A percentile compares a stretch with the other conserved stretches of the same genome.
Conservation (phyloP, 2,888 invertebrate genomes). For the Stegana nigrithorax region DNA sequence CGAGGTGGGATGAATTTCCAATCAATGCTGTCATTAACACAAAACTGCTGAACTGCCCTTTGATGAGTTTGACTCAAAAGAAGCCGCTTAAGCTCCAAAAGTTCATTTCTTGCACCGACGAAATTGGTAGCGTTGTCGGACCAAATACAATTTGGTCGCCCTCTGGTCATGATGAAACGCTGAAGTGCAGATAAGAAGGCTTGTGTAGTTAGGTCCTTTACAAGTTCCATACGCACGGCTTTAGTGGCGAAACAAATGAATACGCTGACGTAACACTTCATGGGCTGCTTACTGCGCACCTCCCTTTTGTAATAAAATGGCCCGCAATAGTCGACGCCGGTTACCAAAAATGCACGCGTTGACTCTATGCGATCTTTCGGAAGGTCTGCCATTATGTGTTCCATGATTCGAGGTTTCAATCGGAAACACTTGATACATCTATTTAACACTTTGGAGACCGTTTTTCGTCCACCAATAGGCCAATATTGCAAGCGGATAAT, state of each 20-base stretch:
- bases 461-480: conserved; percentile 27
- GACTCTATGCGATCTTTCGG: conserved; percentile 6
- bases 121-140: background rate
- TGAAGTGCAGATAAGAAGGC: conserved; percentile 26
- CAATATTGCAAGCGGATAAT: too few relatives aligned
- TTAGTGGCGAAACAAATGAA: conserved; percentile 36
- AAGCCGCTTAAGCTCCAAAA: background rate
- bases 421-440: conserved; percentile 25
- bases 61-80: background rate
- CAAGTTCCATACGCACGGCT: conserved; percentile 30
- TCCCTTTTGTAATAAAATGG: conserved; percentile 25
- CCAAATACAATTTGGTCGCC: background rate
- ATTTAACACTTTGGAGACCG: background rate
- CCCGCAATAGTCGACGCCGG: conserved; percentile 27
- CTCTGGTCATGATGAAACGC: conserved; percentile 27
- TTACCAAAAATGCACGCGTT: conserved; percentile 21
- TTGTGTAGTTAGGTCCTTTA: conserved; percentile 32
- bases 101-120: background rate
- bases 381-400: conserved; percentile 26
- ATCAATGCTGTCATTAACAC: background rate
- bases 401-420: conserved; percentile 18
- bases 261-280: conserved; percentile 27
- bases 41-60: background rate
- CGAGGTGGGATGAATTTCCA: background rate
- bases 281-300: background rate